These are phyloP conservation scores for Trypoxylus dichotomus DNA, from an alignment of 1,140 invertebrate species.

Conservation along the genomic window DNA sequence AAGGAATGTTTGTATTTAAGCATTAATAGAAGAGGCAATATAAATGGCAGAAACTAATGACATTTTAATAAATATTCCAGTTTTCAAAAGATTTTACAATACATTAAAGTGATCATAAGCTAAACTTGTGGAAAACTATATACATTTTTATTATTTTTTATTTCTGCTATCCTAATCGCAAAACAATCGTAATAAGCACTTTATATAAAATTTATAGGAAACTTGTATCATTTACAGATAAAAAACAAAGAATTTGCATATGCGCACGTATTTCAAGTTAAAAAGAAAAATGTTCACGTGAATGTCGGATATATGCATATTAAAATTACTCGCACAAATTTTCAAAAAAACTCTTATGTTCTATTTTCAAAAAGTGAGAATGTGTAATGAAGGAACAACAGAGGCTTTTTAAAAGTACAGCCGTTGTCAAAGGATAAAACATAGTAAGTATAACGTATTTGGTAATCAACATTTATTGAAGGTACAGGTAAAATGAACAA, in stretches of 20 bases:
- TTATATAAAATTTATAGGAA: background rate
- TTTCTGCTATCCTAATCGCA: no score
- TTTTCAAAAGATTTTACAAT: no score
- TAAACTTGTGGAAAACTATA: no score
- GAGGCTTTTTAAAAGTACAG: background rate
- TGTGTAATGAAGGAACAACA: background rate
- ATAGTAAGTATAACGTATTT: constrained; percentile 7
- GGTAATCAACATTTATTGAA: background rate
- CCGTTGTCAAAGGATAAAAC: background rate
- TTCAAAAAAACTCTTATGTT: background rate
- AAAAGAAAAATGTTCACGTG: background rate
- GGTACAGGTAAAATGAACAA: background rate
- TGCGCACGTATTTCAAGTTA: background rate
- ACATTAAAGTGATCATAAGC: no score
- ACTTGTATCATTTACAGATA: background rate
- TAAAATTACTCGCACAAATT: background rate
- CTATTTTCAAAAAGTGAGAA: background rate
- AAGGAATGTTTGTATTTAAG: no score
- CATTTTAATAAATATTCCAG: no score
- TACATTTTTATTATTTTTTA: no score
- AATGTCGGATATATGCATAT: background rate
- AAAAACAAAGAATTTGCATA: constrained; percentile 27
- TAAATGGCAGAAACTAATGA: no score
- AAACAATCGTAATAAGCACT: background rate
- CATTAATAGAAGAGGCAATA: no score